These are phyloP conservation scores for Erannis defoliaria DNA, from an alignment of 2,888 invertebrate genomes.

Conservation along the genomic window DNA sequence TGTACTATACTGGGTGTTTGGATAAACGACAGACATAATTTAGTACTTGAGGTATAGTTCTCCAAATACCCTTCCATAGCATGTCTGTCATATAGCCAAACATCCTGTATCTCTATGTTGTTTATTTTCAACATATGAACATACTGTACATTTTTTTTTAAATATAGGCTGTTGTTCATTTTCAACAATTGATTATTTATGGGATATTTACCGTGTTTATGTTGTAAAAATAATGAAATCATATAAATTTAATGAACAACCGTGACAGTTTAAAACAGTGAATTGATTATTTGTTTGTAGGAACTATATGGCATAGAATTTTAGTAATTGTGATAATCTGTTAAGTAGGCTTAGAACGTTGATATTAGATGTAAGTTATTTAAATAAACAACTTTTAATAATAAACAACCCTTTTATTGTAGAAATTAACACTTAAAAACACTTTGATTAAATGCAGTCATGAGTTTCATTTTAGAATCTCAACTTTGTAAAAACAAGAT, in stretches of 20 bases:
- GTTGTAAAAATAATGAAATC: too few relatives aligned
- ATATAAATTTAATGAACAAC: too few relatives aligned
- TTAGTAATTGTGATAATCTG: constrained; percentile 66
- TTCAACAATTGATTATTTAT: too few relatives aligned
- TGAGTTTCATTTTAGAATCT: constrained; percentile 13
- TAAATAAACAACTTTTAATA: constrained; percentile 47
- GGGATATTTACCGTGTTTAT: too few relatives aligned
- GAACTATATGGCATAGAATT: constrained; percentile 44
- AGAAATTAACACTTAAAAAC: background rate
- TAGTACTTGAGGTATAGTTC: too few relatives aligned
- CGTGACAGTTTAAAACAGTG: too few relatives aligned
- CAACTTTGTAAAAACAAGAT: constrained; percentile 10
- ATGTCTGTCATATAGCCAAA: too few relatives aligned
- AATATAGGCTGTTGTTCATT: too few relatives aligned
- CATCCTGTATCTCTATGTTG: constrained; percentile 27
- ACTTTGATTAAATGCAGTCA: constrained; percentile 14
- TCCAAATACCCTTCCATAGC: too few relatives aligned
- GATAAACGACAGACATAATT: too few relatives aligned
- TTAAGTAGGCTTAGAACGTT: constrained; percentile 48
- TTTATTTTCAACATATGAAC: constrained; percentile 23
- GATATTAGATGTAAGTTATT: constrained; percentile 54
- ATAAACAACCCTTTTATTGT: constrained; percentile 18
- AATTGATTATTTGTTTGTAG: constrained; percentile 57
- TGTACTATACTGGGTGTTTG: constrained; percentile 20
- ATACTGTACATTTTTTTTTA: too few relatives aligned